Base-by-base conservation (phyloP, 1,140 invertebrate species). In the Zophobas morio region DNA sequence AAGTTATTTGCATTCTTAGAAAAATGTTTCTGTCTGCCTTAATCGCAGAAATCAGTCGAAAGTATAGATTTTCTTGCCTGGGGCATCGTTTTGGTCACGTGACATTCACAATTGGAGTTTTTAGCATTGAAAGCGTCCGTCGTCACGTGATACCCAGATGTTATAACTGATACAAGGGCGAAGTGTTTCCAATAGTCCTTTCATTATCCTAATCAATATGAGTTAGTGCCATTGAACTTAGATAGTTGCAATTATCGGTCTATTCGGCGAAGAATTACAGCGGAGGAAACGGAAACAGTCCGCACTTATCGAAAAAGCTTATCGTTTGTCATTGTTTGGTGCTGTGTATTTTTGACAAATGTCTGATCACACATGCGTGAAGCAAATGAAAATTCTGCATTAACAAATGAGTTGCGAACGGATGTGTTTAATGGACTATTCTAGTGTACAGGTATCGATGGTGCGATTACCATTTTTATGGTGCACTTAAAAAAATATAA, bases 401-500 rank as follows among this genome's bases (percentile, higher is more conserved):
- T 84, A 84, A 83, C 82, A 80, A 84, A 81, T 83, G 83, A 82
- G 73, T 82, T 80, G 78, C 76, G 76, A 81, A 79, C 81, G 83
- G 83, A 84, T 83, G 81, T 80, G 53, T 77, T 82, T 83, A 83
- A 83, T 84, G 83, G 82, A 81, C 81, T 84, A 82, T 80, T 72
- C 78, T 82, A 77, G 77, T 79, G 80, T 47, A 75, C 76, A 76
- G 73, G 74, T 81, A 81, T 81, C 78, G 80, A 81, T 79, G 80
- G 72, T 78, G 54, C 71, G 73, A 79, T 81, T 79, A 34, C 32
- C 70, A 72, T 72, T 72, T 72, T 72, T 66, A 66, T 42, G 60
- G 51, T 72, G 70, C 70, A 54, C 70, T 53, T 72, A 53, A 72
- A 72, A 76, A 76, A 49, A 56, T 60, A 60, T 75, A 57, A 47